These are phyloP conservation scores for Nasua narica DNA, from an alignment of 2,797 vertebrate genomes.

Conservation along the genomic window DNA sequence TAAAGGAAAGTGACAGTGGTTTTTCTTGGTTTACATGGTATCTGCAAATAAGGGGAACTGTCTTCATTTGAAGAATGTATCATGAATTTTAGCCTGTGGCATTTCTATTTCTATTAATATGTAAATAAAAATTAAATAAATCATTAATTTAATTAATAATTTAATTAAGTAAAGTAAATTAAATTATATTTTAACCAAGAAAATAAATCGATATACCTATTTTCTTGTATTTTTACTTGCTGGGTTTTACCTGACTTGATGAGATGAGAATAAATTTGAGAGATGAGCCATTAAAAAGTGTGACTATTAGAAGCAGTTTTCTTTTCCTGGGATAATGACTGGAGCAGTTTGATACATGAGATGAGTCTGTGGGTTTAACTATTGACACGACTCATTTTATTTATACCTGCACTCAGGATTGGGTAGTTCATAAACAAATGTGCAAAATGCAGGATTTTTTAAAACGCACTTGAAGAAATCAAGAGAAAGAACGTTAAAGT, in stretches of 20 bases:
- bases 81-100: background rate
- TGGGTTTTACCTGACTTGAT: background rate
- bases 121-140: background rate
- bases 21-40: background rate
- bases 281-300: background rate
- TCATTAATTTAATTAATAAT: too few species aligned
- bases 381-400: background rate
- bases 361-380: background rate
- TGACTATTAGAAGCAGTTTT: background rate
- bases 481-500: background rate
- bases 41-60: background rate
- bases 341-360: background rate
- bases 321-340: background rate
- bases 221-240: background rate
- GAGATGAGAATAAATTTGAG: background rate
- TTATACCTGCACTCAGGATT: background rate
- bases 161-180: too few species aligned
- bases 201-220: background rate
- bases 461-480: slow-evolving; percentile 7
- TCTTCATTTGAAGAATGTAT: background rate
- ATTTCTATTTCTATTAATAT: slow-evolving; percentile 10
- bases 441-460: background rate
- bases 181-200: background rate
- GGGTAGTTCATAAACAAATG: background rate
- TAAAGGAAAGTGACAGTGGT: background rate